Base-by-base conservation (phyloP, 2,113 vertebrate genomes). In the Labeo rohita region DNA sequence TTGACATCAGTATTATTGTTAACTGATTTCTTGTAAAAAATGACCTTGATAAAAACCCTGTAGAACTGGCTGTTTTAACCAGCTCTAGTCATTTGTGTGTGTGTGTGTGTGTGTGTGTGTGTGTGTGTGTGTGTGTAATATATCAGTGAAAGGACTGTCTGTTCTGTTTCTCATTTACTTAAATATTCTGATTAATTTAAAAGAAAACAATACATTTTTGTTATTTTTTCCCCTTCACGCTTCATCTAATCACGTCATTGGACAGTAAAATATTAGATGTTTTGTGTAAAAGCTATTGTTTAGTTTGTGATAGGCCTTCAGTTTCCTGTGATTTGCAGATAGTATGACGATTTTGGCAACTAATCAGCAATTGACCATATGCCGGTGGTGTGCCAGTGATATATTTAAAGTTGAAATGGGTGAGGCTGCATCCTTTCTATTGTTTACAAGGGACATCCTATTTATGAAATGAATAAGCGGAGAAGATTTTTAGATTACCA, bases 401-500 rank as follows among this genome's bases (percentile, higher is more conserved):
- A 84, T 56, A 78, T 92, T 91, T 89, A 34, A 28, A 91, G 88
- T 90, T 87, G 85, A 16, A 9, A 80, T 21, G 70, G 90, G 87
- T 87, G 80, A 80, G 76, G 80, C 73, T 68, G 88, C 85, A 86
- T 93, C 93, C 93, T 92, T 89, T 63, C 88, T 89, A 92, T 94
- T 94, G 93, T 94, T 85, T 61, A 10, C 77, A 77, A 75, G 84
- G 63, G 75, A 88, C 85, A 90, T 94, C 92, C 92, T 94, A 92
- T 95, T 94, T 94, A 91, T 92, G 65, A 23, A 89, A 91, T 74
- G 50, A 80, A 82, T 75, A 77, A 75, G 11, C 0, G 21, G 15
- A 54, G 52, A 75, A 10, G 50, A 75, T 56, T 50, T 54, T 28
- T 5, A 65, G 13, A 63, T n/a, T 80, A 54, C 61, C 11, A 15